A percentile compares a stretch with the other conserved stretches of the same genome.
phyloP scores from a whole-genome alignment of 2,113 vertebrate genomes.

The Tachuris rubrigastra region DNA sequence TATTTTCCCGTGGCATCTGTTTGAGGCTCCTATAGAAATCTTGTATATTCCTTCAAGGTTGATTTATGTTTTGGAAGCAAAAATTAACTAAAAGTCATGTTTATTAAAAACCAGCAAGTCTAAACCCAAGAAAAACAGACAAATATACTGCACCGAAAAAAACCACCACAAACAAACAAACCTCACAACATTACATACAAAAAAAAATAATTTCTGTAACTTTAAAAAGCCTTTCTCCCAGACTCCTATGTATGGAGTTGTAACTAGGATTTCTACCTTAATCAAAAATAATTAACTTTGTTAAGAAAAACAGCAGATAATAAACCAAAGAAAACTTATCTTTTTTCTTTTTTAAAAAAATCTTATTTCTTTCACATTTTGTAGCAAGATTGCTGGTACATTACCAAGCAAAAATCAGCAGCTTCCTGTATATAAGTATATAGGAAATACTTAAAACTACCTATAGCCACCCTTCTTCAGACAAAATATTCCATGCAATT shows the following conservation, averaged over 20 bases:
- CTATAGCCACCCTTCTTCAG: slow-evolving; percentile 29
- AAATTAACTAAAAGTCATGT: background rate
- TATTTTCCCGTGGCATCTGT: background rate
- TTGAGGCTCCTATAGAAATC: background rate
- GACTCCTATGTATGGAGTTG: too few relatives aligned
- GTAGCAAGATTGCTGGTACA: background rate
- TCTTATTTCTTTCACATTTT: background rate
- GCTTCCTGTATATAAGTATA: background rate
- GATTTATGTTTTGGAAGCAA: background rate
- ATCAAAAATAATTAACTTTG: too few relatives aligned
- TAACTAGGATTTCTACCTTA: too few relatives aligned
- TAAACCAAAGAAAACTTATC: background rate
- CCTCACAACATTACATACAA: too few relatives aligned
- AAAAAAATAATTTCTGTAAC: too few relatives aligned
- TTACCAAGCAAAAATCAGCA: background rate
- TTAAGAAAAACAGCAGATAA: too few relatives aligned
- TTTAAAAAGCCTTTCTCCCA: too few relatives aligned
- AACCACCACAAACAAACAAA: too few relatives aligned
- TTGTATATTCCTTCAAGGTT: background rate
- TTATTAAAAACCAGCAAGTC: background rate
- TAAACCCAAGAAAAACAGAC: background rate
- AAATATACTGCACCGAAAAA: background rate
- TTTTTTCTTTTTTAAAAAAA: background rate
- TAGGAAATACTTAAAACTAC: background rate
- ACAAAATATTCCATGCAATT: background rate